Conservation (phyloP, 2,113 vertebrate genomes). For the Pleuronectes platessa region DNA sequence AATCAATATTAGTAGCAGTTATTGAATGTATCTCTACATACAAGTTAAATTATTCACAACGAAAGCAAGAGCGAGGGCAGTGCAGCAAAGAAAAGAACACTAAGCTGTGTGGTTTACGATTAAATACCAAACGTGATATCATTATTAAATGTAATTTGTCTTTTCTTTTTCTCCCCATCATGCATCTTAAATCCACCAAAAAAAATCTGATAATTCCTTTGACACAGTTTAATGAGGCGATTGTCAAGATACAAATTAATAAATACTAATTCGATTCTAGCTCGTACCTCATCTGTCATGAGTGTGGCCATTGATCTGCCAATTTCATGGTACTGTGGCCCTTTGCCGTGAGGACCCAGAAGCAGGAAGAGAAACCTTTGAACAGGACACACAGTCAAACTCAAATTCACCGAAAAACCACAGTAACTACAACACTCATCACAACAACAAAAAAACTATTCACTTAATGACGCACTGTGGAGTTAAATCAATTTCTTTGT, state of each 20-base stretch:
- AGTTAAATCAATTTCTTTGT: too few relatives aligned
- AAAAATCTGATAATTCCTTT: not conserved
- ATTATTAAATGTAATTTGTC: not conserved
- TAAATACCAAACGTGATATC: not conserved
- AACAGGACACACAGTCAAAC: constrained; percentile 34
- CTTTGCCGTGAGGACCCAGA: constrained; percentile 93
- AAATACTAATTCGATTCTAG: too few relatives aligned
- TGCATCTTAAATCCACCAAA: too few relatives aligned
- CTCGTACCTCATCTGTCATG: constrained; percentile 94
- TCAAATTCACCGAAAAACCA: not conserved
- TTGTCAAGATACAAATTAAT: too few relatives aligned
- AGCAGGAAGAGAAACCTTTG: constrained; percentile 94
- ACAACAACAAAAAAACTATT: too few relatives aligned
- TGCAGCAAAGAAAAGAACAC: too few relatives aligned
- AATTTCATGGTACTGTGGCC: constrained; percentile 95
- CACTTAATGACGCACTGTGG: not conserved
- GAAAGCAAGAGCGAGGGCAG: not conserved
- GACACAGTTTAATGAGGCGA: too few relatives aligned
- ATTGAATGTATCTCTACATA: not conserved
- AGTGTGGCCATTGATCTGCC: constrained; percentile 96
- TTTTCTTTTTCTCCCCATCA: not conserved
- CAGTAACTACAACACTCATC: not conserved
- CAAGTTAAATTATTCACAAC: not conserved
- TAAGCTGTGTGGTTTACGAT: not conserved
- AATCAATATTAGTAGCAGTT: not conserved